phyloP scores from a whole-genome alignment of 2,797 vertebrate genomes.

The Mormyrops attenuatus region DNA sequence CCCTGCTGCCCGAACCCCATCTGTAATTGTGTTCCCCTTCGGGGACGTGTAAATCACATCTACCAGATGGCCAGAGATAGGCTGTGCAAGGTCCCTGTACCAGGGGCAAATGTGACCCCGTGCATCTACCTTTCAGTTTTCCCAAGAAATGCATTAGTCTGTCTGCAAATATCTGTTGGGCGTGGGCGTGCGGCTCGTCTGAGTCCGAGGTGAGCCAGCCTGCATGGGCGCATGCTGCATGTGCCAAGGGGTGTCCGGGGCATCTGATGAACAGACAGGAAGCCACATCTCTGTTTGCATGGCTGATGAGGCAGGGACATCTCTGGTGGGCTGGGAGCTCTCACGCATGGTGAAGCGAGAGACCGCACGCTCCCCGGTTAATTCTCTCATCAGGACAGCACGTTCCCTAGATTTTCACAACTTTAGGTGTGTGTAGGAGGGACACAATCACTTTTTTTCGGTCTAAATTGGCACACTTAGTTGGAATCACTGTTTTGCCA shows the following conservation, averaged over 20 bases:
- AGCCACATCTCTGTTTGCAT: background rate
- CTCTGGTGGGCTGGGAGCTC: background rate
- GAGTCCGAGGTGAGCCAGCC: background rate
- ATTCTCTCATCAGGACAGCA: background rate
- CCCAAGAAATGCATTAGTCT: background rate
- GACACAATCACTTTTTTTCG: background rate
- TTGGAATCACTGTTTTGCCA: background rate
- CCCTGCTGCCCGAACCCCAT: background rate
- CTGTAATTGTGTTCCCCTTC: background rate
- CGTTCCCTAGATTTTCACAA: background rate
- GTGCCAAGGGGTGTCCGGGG: background rate
- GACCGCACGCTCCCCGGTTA: background rate
- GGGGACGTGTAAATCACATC: background rate
- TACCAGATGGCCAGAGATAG: background rate
- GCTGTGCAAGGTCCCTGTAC: background rate
- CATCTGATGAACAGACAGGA: background rate
- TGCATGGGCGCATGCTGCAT: background rate
- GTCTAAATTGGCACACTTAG: background rate
- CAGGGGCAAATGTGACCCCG: background rate
- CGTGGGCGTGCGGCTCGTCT: background rate
- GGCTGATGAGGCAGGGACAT: background rate
- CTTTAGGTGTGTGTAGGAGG: conserved; percentile 3
- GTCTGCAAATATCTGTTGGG: background rate
- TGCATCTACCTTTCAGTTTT: background rate
- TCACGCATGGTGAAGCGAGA: background rate